Conservation (phyloP, 2,113 vertebrate genomes). For the Neolamprologus caudopunctatus region DNA sequence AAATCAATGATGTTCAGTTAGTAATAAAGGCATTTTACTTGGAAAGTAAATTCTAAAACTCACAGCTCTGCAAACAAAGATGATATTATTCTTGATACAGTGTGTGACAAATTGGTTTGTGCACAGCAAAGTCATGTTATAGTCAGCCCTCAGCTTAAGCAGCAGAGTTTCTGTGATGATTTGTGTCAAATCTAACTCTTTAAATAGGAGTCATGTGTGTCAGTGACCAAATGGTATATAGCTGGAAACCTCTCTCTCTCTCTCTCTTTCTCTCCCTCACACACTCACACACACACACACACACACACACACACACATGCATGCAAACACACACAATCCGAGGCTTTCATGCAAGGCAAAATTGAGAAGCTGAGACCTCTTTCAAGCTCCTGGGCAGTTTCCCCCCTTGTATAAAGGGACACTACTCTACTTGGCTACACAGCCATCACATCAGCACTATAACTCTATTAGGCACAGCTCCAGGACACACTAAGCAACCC, state of each 20-base stretch:
- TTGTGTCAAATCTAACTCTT: slow-evolving; percentile 17
- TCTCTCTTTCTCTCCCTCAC: too few species aligned
- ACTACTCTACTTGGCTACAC: slow-evolving; percentile 42
- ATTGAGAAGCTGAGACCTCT: slow-evolving; percentile 48
- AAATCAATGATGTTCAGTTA: not conserved
- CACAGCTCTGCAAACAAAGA: not conserved
- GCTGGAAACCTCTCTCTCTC: not conserved
- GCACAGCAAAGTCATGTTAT: not conserved
- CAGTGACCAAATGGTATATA: slow-evolving; percentile 4
- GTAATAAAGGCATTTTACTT: not conserved
- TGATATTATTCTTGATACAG: not conserved
- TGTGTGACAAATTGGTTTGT: not conserved
- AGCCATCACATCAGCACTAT: slow-evolving; percentile 63
- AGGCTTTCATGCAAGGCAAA: slow-evolving; percentile 53
- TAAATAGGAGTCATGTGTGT: slow-evolving; percentile 25
- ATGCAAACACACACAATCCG: slow-evolving; percentile 16
- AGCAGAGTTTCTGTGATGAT: not conserved
- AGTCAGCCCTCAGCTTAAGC: not conserved
- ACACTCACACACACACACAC: not conserved
- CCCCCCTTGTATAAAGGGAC: slow-evolving; percentile 47
- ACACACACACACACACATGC: not conserved
- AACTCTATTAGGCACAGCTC: slow-evolving; percentile 71
- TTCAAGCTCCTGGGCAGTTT: slow-evolving; percentile 37
- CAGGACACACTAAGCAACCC: slow-evolving; percentile 64
- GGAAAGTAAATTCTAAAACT: not conserved